Percentiles rank a stretch among this genome's conserved stretches.
phyloP scores from a whole-genome alignment of 2,888 invertebrate genomes.

The Caenorhabditis uteleia region DNA sequence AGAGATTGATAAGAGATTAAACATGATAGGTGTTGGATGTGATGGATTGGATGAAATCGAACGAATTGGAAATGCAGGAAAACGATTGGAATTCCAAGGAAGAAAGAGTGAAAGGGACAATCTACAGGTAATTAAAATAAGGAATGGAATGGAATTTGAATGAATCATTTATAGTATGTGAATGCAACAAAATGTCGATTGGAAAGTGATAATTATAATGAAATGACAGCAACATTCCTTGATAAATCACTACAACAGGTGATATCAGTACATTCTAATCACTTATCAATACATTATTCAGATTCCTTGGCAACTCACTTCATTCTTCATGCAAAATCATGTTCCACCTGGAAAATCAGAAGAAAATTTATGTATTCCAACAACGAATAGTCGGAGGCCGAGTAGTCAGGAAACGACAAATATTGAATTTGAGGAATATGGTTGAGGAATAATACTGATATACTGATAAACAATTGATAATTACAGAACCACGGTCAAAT shows the following conservation, averaged over 20 bases:
- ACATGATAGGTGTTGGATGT: constrained; percentile 51
- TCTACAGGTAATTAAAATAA: constrained; percentile 17
- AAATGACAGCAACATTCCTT: constrained; percentile 18
- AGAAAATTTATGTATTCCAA: no score
- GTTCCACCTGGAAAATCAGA: constrained; percentile 14
- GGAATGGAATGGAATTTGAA: background rate
- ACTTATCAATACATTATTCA: no score
- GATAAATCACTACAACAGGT: constrained; percentile 22
- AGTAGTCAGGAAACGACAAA: constrained; percentile 1
- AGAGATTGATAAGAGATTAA: constrained; percentile 1
- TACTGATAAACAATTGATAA: background rate
- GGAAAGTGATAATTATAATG: constrained; percentile 27
- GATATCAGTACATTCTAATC: no score
- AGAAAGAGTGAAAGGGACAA: constrained; percentile 58
- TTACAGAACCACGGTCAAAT: no score
- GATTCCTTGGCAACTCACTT: constrained; percentile 31
- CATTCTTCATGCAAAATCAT: constrained; percentile 37
- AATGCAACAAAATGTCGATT: constrained; percentile 34
- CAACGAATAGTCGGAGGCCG: background rate
- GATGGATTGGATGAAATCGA: constrained; percentile 53
- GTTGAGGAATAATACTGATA: background rate
- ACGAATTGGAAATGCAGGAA: constrained; percentile 56
- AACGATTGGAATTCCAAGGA: constrained; percentile 58
- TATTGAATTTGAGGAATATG: no score
- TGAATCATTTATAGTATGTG: constrained; percentile 39